Base-by-base conservation (phyloP, 2,113 vertebrate genomes). In the Perca flavescens region DNA sequence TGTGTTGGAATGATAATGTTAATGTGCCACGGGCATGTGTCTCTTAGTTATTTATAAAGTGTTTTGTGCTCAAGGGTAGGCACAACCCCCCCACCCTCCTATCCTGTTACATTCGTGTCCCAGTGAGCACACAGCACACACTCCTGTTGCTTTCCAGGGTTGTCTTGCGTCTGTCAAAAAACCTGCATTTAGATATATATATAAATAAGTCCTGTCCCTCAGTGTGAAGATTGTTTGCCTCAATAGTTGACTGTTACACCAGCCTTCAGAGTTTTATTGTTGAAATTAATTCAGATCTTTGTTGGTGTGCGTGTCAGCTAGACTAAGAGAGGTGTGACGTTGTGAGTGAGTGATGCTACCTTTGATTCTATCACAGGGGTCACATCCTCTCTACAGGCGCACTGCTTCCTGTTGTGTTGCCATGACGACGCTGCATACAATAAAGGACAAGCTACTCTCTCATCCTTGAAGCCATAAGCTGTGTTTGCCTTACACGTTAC, bases 11-110 rank as follows among this genome's bases (percentile, higher is more conserved):
- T 90, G 84, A 91, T 92, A 92, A 93, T 93, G 93, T 92, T 91
- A 94, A 93, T 94, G 88, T 89, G 89, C 79, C 54, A 21, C 12
- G 46, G 80, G 89, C 92, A 93, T 92, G 82, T 86, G 91, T 91
- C 90, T 88, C 90, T 89, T 68, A 84, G 93, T 94, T 95, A 94
- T 95, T 95, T 93, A 94, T 94, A 94, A 92, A 90, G 91, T 90
- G 90, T 91, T 94, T 93, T 94, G 91, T 93, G 91, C 91, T 92
- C 90, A 92, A 87, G 85, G 91, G 90, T 93, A 93, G 86, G 62
- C 82, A 86, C 85, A 87, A 40, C 83, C 71, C 72, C 77, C 85
- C 89, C 22, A n/a, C 19, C 21, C 62, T 13, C n/a, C 66, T 89
- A 92, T 93, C 92, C 56, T 61, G 75, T 94, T 93, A 89, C 88